These are phyloP conservation scores for Chironomus tentans DNA, from an alignment of 2,888 invertebrate species.

Conservation along the genomic window DNA sequence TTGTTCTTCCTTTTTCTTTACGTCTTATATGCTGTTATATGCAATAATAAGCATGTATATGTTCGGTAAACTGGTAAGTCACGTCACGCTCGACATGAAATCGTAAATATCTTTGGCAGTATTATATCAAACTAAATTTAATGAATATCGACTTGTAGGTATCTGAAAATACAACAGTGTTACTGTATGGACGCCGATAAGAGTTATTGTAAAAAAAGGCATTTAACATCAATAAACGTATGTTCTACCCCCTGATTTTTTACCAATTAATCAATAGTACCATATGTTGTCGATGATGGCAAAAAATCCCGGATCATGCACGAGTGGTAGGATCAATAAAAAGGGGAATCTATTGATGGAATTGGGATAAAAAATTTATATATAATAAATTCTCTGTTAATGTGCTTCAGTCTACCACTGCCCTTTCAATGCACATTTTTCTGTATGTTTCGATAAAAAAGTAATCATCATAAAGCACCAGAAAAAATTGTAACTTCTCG, in stretches of 20 bases:
- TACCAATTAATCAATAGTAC: slow-evolving; percentile 23
- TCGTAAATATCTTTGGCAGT: background rate
- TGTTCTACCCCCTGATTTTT: slow-evolving; percentile 3
- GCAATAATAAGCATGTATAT: too few species aligned
- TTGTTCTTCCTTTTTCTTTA: background rate
- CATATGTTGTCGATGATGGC: background rate
- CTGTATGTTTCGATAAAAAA: background rate
- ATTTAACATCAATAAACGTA: background rate
- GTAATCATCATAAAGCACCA: slow-evolving; percentile 23
- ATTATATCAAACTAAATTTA: background rate
- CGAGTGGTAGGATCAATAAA: background rate
- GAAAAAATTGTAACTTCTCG: background rate
- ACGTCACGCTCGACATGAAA: slow-evolving; percentile 8
- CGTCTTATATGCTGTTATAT: background rate
- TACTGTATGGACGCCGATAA: background rate
- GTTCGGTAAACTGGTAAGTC: background rate
- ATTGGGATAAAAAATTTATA: background rate
- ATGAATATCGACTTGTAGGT: background rate
- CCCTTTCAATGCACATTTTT: too few species aligned
- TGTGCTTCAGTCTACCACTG: background rate
- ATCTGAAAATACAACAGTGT: too few species aligned
- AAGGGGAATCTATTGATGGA: background rate
- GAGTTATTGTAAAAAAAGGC: background rate
- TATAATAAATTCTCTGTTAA: slow-evolving; percentile 10
- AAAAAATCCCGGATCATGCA: background rate